Conservation (phyloP, 2,113 vertebrate species). For the Cyphomyrus plagiostoma region DNA sequence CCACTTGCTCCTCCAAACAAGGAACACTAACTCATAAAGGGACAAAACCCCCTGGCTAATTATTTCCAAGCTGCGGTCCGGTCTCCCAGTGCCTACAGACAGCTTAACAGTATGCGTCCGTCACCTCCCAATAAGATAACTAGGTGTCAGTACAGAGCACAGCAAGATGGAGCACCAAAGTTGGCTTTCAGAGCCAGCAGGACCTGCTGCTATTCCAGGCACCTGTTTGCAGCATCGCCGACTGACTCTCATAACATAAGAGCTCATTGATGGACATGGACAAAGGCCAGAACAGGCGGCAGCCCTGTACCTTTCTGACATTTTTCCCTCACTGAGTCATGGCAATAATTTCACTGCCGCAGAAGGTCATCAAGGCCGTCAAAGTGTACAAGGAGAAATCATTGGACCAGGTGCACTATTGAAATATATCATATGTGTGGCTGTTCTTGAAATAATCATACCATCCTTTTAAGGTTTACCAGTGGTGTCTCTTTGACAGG, state of each 20-base stretch:
- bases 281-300: neutral
- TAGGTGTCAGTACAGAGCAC: constrained; percentile 19
- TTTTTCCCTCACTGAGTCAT: neutral
- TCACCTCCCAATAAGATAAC: constrained; percentile 25
- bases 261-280: neutral
- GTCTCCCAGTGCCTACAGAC: constrained; percentile 29
- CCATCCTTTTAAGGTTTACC: neutral
- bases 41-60: constrained; percentile 35
- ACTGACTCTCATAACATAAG: neutral
- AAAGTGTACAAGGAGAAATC: neutral
- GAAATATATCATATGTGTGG: neutral
- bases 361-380: neutral
- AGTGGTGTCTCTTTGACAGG: neutral
- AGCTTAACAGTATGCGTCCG: constrained; percentile 32
- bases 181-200: neutral
- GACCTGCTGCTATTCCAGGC: neutral
- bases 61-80: constrained; percentile 34
- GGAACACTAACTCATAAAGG: constrained; percentile 27
- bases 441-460: neutral
- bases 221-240: neutral
- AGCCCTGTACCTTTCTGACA: neutral
- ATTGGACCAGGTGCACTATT: neutral
- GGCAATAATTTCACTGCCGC: neutral
- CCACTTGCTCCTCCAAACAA: constrained; percentile 25
- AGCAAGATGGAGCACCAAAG: neutral